These are phyloP conservation scores for Asteroscopus sphinx DNA, from an alignment of 2,888 invertebrate species.

Conservation along the genomic window DNA sequence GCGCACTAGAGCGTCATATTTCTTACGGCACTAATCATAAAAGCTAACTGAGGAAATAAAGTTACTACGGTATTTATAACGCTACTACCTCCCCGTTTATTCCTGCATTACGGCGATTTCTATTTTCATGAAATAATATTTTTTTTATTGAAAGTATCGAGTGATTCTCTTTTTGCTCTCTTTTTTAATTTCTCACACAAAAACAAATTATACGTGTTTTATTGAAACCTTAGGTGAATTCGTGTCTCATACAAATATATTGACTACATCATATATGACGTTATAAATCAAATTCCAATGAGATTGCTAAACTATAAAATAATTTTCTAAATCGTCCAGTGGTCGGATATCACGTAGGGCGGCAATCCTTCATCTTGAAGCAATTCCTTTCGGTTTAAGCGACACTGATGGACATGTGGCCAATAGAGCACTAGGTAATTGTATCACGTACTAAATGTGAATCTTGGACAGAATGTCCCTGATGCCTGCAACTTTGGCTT, in stretches of 20 bases:
- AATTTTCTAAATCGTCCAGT: constrained; percentile 69
- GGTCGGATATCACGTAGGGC: constrained; percentile 71
- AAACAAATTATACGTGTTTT: no score
- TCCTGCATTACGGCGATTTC: constrained; percentile 3
- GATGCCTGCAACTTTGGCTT: constrained; percentile 32
- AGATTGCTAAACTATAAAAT: constrained; percentile 60
- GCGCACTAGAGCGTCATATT: constrained; percentile 41
- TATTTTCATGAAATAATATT: background rate
- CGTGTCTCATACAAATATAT: constrained; percentile 1
- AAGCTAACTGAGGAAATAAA: constrained; percentile 46
- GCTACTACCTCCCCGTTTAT: constrained; percentile 14
- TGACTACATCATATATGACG: constrained; percentile 16
- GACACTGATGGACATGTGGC: constrained; percentile 64
- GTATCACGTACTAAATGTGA: constrained; percentile 68
- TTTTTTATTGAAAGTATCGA: no score
- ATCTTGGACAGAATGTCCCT: constrained; percentile 59
- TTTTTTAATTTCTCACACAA: no score
- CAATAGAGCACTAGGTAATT: constrained; percentile 60
- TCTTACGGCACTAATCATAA: constrained; percentile 54
- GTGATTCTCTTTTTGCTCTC: no score
- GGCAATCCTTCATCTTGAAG: constrained; percentile 65
- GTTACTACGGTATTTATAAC: constrained; percentile 49
- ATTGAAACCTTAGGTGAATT: background rate
- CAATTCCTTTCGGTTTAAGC: constrained; percentile 63
- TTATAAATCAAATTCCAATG: constrained; percentile 44